These are phyloP conservation scores for Melanaphis sacchari DNA, from an alignment of 1,140 invertebrate species.

Conservation along the genomic window DNA sequence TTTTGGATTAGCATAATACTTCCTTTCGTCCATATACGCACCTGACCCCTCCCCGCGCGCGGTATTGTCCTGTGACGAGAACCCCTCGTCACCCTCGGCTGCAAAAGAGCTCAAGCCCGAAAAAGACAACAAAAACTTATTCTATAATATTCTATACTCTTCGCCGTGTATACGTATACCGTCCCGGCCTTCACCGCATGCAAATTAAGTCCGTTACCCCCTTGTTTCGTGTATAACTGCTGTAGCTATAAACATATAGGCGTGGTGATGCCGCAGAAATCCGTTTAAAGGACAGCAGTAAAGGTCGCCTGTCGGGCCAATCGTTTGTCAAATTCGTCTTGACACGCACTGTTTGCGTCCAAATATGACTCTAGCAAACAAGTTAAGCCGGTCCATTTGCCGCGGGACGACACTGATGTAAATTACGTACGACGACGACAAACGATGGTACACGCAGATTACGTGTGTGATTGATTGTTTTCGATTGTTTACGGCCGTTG, in stretches of 20 bases:
- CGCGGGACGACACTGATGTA: not conserved
- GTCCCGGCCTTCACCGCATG: not conserved
- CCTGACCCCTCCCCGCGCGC: not conserved
- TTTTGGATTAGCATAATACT: slow-evolving; percentile 33
- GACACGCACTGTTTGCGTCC: slow-evolving; percentile 47
- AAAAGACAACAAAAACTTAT: slow-evolving; percentile 41
- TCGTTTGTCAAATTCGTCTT: slow-evolving; percentile 51
- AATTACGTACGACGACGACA: not conserved
- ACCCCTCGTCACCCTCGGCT: slow-evolving; percentile 46
- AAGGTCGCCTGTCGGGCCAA: slow-evolving; percentile 36
- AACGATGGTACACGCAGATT: slow-evolving; percentile 43
- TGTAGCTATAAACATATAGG: not conserved
- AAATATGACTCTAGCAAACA: slow-evolving; percentile 45
- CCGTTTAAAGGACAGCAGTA: slow-evolving; percentile 51
- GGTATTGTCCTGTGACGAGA: slow-evolving; percentile 11
- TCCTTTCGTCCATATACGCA: not conserved
- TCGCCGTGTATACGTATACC: not conserved
- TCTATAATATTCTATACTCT: not conserved
- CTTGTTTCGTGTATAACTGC: not conserved
- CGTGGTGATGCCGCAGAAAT: slow-evolving; percentile 35
- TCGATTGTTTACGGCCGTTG: slow-evolving; percentile 50
- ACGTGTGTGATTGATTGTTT: slow-evolving; percentile 36
- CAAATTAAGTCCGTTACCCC: slow-evolving; percentile 55
- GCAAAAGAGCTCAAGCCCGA: slow-evolving; percentile 14
- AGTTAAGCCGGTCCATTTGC: slow-evolving; percentile 53